Percentiles rank a stretch among this genome's conserved stretches.
Conservation (phyloP, 2,888 invertebrate species). For the Cyaniris semiargus region DNA sequence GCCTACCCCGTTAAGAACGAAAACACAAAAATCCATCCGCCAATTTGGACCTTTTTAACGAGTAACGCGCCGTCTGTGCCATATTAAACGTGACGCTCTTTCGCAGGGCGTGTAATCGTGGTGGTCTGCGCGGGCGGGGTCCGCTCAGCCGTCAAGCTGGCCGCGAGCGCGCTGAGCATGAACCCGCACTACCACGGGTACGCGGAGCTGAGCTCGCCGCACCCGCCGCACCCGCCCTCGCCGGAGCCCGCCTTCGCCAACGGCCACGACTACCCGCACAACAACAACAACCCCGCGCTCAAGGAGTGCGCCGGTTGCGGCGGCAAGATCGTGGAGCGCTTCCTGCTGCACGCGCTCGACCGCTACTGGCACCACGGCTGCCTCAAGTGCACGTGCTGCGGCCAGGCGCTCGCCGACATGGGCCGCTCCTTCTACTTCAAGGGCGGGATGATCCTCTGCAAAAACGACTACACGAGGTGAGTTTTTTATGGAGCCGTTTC, state of each 20-base stretch:
- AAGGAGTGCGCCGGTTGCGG: slow-evolving; percentile 95
- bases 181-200: slow-evolving; percentile 95
- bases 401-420: slow-evolving; percentile 93
- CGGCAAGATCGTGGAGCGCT: slow-evolving; percentile 94
- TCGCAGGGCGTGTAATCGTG: slow-evolving; percentile 77
- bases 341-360: slow-evolving; percentile 94
- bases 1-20: slow-evolving; percentile 48
- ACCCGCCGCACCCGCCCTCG: slow-evolving; percentile 88
- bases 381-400: slow-evolving; percentile 95
- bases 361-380: slow-evolving; percentile 98
- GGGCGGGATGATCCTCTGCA: slow-evolving; percentile 96
- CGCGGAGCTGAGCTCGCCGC: slow-evolving; percentile 89
- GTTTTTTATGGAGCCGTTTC: slow-evolving; percentile 48
- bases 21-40: slow-evolving; percentile 21
- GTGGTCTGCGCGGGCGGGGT: slow-evolving; percentile 73
- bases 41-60: neutral
- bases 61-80: neutral
- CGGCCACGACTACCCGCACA: slow-evolving; percentile 82
- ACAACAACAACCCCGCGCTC: slow-evolving; percentile 82
- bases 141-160: slow-evolving; percentile 89
- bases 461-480: slow-evolving; percentile 97
- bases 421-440: slow-evolving; percentile 95
- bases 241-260: slow-evolving; percentile 86
- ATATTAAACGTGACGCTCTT: neutral
- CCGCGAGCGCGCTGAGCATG: slow-evolving; percentile 92